Conservation (phyloP, 2,113 vertebrate genomes). For the Loxodonta africana region DNA sequence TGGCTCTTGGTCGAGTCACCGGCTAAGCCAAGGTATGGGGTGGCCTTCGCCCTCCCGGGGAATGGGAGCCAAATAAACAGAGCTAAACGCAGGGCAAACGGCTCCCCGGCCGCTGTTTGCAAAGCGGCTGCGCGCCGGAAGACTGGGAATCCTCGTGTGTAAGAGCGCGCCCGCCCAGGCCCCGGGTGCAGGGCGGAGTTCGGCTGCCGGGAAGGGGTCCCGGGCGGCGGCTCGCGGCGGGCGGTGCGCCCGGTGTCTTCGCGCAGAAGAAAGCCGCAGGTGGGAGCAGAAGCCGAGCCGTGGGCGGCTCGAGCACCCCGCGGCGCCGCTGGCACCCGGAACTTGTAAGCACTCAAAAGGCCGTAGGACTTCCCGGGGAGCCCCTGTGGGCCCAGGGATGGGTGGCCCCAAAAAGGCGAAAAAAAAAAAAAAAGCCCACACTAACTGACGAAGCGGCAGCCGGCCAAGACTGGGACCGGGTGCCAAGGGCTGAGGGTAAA, state of each 20-base stretch:
- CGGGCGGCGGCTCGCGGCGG: not conserved
- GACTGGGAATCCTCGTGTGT: not conserved
- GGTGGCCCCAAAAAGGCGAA: not conserved
- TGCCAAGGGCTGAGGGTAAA: not conserved
- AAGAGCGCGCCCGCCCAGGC: not conserved
- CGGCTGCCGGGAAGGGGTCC: not conserved
- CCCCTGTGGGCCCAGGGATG: not conserved
- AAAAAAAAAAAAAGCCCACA: not conserved
- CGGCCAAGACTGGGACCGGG: not conserved
- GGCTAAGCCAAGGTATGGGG: not conserved
- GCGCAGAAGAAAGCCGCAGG: not conserved
- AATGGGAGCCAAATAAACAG: not conserved
- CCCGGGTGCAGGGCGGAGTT: not conserved
- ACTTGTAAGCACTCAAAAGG: conserved; percentile 10
- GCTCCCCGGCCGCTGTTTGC: not conserved
- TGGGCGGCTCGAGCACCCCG: not conserved
- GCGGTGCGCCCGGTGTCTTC: not conserved
- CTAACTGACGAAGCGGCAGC: not conserved
- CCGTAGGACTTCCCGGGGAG: not conserved
- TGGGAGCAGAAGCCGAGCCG: not conserved
- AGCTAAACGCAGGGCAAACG: not conserved
- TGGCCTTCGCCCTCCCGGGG: not conserved
- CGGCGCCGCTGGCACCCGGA: not conserved
- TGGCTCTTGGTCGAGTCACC: not conserved
- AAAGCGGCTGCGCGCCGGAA: rapidly evolving